These are phyloP conservation scores for Baccha elongata DNA, from an alignment of 2,888 invertebrate species.

Conservation along the genomic window DNA sequence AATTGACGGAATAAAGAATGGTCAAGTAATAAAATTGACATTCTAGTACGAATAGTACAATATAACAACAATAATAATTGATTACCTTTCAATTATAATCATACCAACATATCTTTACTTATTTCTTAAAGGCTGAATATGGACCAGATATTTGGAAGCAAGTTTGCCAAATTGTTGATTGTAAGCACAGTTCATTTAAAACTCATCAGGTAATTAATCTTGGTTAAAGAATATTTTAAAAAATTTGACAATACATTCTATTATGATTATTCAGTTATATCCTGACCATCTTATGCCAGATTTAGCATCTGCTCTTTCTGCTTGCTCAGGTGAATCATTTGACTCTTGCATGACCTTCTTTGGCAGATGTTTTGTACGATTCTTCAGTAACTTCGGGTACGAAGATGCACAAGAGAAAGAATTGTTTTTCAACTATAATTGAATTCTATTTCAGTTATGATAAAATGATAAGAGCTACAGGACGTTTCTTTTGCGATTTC, in stretches of 20 bases:
- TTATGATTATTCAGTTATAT: conserved; percentile 87
- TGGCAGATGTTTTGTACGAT: conserved; percentile 94
- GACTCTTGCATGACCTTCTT: conserved; percentile 94
- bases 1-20: too few relatives aligned
- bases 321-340: conserved; percentile 85
- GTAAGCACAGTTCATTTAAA: conserved; percentile 89
- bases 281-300: conserved; percentile 91
- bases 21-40: too few relatives aligned
- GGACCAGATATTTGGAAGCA: conserved; percentile 91
- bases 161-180: conserved; percentile 88
- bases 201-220: conserved; percentile 90
- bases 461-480: conserved; percentile 92
- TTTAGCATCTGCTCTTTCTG: conserved; percentile 89
- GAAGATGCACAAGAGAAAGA: too few relatives aligned
- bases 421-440: too few relatives aligned
- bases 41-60: too few relatives aligned
- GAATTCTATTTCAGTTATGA: conserved; percentile 90
- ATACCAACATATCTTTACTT: too few relatives aligned
- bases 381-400: conserved; percentile 92
- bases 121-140: conserved; percentile 86
- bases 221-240: background rate
- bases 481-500: conserved; percentile 95
- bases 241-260: background rate
- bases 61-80: too few relatives aligned
- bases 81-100: too few relatives aligned